Evolutionary conservation across 2,888 invertebrate species (phyloP).

Genomic region (Parnassius apollo): DNA sequence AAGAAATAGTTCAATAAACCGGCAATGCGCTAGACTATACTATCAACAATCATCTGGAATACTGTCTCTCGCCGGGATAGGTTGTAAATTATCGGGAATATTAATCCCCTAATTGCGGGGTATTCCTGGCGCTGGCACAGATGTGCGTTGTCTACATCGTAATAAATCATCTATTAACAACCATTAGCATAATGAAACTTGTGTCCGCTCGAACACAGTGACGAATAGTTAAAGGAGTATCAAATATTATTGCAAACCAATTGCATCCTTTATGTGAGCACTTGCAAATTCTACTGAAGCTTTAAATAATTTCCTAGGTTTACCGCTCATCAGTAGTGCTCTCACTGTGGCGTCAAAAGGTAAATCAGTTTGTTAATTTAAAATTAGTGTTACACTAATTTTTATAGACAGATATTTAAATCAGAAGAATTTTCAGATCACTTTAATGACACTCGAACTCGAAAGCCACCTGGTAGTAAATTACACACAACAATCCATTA

Average conservation of each 20-base stretch:
- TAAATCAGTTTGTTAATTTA: too few relatives aligned
- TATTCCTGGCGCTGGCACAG: constrained; percentile 19
- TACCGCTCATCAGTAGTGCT: too few relatives aligned
- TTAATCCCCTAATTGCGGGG: constrained; percentile 20
- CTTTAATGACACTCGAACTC: too few relatives aligned
- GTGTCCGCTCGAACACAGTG: background rate
- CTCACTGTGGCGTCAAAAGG: too few relatives aligned
- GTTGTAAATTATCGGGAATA: constrained; percentile 24
- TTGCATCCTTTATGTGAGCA: background rate
- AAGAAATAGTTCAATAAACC: too few relatives aligned
- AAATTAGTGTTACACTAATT: too few relatives aligned
- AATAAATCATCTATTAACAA: constrained; percentile 24
- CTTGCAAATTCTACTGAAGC: too few relatives aligned
- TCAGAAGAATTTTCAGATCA: too few relatives aligned
- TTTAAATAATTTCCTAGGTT: too few relatives aligned
- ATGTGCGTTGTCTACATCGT: constrained; percentile 20
- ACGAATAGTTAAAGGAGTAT: background rate
- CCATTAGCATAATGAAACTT: constrained; percentile 9
- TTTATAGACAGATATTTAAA: too few relatives aligned
- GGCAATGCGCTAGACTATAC: background rate
- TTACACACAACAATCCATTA: too few relatives aligned
- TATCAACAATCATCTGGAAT: constrained; percentile 1
- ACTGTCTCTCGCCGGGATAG: constrained; percentile 9
- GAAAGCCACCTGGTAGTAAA: too few relatives aligned
- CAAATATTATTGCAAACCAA: background rate